Evolutionary conservation across 2,797 vertebrate species (phyloP).

Genomic region (Spondyliosoma cantharus): DNA sequence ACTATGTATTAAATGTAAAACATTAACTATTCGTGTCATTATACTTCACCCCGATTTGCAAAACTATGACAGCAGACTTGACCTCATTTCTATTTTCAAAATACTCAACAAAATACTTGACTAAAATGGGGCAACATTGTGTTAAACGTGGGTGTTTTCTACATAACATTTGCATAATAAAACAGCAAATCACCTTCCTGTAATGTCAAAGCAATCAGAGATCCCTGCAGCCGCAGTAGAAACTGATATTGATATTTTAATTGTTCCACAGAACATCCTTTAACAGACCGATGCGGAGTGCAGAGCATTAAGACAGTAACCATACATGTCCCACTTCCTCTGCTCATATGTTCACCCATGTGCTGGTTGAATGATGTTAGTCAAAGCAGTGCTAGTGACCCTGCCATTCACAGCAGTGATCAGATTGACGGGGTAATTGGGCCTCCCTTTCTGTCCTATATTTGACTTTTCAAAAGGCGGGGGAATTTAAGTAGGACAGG

Average conservation of each 20-base stretch:
- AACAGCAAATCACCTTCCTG: constrained; percentile 11
- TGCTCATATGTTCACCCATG: constrained; percentile 35
- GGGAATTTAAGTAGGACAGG: constrained; percentile 82
- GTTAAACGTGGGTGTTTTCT: neutral
- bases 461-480: constrained; percentile 79
- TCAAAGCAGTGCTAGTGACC: constrained; percentile 60
- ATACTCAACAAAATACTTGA: neutral
- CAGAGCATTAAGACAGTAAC: constrained; percentile 34
- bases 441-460: constrained; percentile 83
- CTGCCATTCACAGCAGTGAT: constrained; percentile 71
- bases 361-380: constrained; percentile 41
- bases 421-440: constrained; percentile 73
- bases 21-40: neutral
- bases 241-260: constrained; percentile 19
- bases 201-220: constrained; percentile 22
- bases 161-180: constrained; percentile 11
- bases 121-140: neutral
- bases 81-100: constrained; percentile 2
- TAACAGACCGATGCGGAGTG: constrained; percentile 9
- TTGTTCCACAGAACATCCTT: constrained; percentile 18
- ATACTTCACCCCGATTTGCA: neutral
- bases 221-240: constrained; percentile 9
- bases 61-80: neutral
- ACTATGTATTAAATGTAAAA: neutral
- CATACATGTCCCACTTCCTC: constrained; percentile 54